Conservation (phyloP, 2,888 invertebrate species). For the Crossocerus cetratus region DNA sequence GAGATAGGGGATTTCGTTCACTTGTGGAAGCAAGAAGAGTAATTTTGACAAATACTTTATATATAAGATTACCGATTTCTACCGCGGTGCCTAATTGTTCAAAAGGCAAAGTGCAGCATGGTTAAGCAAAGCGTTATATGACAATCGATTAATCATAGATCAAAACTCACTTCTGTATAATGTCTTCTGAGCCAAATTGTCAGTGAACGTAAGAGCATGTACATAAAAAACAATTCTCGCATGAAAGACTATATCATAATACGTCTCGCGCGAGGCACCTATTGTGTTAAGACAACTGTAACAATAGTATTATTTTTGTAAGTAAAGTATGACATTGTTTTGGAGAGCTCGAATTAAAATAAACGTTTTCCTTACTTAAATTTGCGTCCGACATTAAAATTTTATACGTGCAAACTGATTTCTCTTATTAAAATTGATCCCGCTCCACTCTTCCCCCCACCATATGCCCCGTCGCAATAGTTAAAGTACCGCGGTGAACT, state of each 20-base stretch:
- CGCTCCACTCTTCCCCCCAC: too few species aligned
- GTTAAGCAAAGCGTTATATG: neutral
- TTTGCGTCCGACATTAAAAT: too few species aligned
- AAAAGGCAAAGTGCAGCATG: neutral
- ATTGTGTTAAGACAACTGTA: slow-evolving; percentile 42
- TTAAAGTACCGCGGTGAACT: too few species aligned
- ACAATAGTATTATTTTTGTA: slow-evolving; percentile 53
- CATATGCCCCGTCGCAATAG: too few species aligned
- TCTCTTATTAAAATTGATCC: too few species aligned
- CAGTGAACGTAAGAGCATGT: too few species aligned
- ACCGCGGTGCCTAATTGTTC: neutral
- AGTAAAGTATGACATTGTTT: slow-evolving; percentile 48
- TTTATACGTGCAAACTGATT: too few species aligned
- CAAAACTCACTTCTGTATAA: neutral
- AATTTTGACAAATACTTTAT: neutral
- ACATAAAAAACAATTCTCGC: slow-evolving; percentile 22
- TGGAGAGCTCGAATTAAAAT: slow-evolving; percentile 41
- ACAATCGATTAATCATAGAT: neutral
- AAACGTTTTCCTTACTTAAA: slow-evolving; percentile 48
- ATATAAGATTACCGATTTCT: neutral
- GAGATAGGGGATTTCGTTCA: neutral
- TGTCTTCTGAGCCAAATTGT: too few species aligned
- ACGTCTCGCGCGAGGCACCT: slow-evolving; percentile 16
- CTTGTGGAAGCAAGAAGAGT: neutral
- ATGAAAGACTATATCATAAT: slow-evolving; percentile 19